Evolutionary conservation across 2,888 invertebrate genomes (phyloP), one percentile per base, ranked within the genome.

Genomic region (Seladonia tumulorum): DNA sequence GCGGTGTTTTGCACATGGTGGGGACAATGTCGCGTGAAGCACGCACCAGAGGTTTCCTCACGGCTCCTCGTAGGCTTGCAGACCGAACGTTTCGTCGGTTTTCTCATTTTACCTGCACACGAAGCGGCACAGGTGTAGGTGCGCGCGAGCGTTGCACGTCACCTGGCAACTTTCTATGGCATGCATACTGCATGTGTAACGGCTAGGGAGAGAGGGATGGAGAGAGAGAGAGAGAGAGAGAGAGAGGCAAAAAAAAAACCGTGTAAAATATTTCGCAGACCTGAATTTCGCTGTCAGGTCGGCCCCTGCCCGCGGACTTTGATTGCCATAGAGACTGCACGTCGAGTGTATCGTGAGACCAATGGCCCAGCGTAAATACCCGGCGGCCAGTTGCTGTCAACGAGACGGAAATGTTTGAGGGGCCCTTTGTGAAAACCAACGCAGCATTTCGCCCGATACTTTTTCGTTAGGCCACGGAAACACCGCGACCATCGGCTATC

Each of bases 11-110:
- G 93, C 87, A 86, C 89, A 66, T 81, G 82, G 90, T 80, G 87
- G 87, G 89, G 81, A 89, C 74, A 77, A 88, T 91, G 91, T 94
- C 93, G 94, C 93, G 93, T 93, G 93, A 94, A 93, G 84, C 93
- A 93, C 93, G 93, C 93, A 92, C 91, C 81, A 88, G 83, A 90
- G 88, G 88, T 89, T 88, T 57, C 86, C 81, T 84, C 29, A 72
- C 78, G 85, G 71, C 79, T 83, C 70, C 78, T 83, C 73, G 73
- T 42, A 68, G 75, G 73, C 78, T 73, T 53, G 73, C 66, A 42
- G 79, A 72, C 81, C 81, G 80, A 80, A 82, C 81, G 86, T 79
- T 79, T 80, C 81, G 72, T 74, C 74, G 80, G 71, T 85, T 88
- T 78, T 70, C 90, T 81, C 79, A 57, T 75, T 81, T 79, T 66